Conservation (phyloP, 2,888 invertebrate genomes). For the Bembecia ichneumoniformis region DNA sequence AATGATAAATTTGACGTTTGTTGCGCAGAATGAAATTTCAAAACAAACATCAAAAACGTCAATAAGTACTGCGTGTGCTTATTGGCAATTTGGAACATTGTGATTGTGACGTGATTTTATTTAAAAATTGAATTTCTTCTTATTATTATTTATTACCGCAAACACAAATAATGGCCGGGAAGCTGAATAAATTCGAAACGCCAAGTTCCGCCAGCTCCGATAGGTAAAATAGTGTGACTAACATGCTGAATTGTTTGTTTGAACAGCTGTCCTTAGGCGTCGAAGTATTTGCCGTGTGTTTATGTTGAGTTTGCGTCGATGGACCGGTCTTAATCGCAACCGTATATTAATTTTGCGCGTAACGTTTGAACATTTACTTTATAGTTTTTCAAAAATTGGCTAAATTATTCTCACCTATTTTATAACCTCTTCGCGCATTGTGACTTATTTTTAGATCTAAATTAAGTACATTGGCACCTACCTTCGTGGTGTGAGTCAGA, state of each 20-base stretch:
- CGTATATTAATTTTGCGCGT: conserved; percentile 28
- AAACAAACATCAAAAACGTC: conserved; percentile 15
- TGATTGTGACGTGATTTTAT: conserved; percentile 27
- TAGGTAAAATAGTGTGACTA: conserved; percentile 76
- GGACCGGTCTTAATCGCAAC: conserved; percentile 34
- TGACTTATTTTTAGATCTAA: conserved; percentile 65
- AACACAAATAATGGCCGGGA: conserved; percentile 57
- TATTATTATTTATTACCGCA: conserved; percentile 7
- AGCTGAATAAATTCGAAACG: conserved; percentile 80
- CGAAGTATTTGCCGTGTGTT: conserved; percentile 35
- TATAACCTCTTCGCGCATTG: conserved; percentile 59
- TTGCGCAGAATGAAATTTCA: conserved; percentile 32
- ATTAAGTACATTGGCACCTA: conserved; percentile 58
- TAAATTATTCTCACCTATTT: conserved; percentile 21
- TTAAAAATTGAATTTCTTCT: conserved; percentile 13
- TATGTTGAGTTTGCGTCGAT: conserved; percentile 37
- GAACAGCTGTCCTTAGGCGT: conserved; percentile 54
- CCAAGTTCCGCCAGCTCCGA: conserved; percentile 93
- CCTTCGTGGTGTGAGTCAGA: conserved; percentile 35
- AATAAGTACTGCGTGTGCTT: conserved; percentile 36
- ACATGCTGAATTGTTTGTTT: conserved; percentile 54
- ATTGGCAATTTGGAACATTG: no score
- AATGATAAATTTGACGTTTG: neutral
- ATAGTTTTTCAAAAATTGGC: conserved; percentile 4
- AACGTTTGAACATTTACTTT: conserved; percentile 33